phyloP scores from a whole-genome alignment of 2,113 vertebrate species.

The Podilymbus podiceps region DNA sequence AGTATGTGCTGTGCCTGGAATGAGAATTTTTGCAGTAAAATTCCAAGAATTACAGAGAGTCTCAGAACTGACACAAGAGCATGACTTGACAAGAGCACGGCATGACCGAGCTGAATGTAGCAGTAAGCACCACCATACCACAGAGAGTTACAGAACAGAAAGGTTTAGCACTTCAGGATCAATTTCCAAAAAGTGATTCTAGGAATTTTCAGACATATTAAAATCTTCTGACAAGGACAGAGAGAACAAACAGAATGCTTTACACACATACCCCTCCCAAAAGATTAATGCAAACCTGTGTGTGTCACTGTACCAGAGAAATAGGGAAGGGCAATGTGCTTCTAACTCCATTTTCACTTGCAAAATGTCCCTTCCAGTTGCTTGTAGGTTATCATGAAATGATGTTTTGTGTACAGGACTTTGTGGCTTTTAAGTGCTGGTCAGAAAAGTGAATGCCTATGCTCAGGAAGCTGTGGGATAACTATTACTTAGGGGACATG shows the following conservation, averaged over 20 bases:
- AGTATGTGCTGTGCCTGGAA: neutral
- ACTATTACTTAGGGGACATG: neutral
- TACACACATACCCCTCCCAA: neutral
- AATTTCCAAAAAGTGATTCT: neutral
- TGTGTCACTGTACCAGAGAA: neutral
- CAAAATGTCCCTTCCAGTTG: neutral
- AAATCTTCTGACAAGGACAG: neutral
- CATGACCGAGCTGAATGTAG: neutral
- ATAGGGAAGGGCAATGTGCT: neutral
- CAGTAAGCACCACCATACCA: neutral
- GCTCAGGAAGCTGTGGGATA: neutral
- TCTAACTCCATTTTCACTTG: neutral
- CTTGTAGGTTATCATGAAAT: neutral
- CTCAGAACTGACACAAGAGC: neutral
- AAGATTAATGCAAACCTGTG: neutral
- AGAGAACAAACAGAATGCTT: neutral
- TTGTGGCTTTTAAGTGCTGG: neutral
- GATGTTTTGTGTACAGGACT: neutral
- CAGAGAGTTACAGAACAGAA: neutral
- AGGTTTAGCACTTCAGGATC: neutral
- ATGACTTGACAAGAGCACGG: neutral
- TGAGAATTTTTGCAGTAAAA: neutral
- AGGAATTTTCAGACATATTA: neutral
- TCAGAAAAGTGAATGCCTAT: neutral
- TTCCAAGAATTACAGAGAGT: neutral